Percentiles rank a stretch among this genome's conserved stretches.
Evolutionary conservation across 64 coral and sea anemone species (phyloP).

Genomic region (Stichodactyla mertensii): DNA sequence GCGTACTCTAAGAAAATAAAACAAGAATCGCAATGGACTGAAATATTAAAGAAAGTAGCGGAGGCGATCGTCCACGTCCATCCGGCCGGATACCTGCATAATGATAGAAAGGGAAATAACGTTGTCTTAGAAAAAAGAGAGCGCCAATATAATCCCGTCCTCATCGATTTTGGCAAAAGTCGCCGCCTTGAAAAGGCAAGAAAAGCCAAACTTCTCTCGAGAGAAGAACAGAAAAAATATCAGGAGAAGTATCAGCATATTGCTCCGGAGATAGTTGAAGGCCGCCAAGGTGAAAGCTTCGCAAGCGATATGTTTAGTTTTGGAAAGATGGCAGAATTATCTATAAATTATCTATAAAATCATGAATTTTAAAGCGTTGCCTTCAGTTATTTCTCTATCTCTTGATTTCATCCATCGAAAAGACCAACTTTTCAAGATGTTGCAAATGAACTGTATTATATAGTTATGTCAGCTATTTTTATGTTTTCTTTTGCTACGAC

Average conservation of each 20-base stretch:
- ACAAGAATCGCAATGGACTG: not conserved
- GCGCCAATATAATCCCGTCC: not conserved
- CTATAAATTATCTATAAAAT: no score
- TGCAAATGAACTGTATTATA: no score
- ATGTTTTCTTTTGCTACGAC: no score
- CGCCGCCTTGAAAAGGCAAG: not conserved
- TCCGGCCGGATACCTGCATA: not conserved
- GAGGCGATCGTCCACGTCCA: not conserved
- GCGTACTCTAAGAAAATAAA: conserved; percentile 9
- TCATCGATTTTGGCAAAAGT: conserved; percentile 28
- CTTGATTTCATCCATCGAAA: no score
- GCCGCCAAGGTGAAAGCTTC: not conserved
- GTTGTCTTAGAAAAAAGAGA: conserved; percentile 9
- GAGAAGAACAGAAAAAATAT: not conserved
- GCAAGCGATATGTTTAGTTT: conserved; percentile 6
- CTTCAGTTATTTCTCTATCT: no score
- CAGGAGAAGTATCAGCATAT: not conserved
- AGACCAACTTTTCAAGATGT: no score
- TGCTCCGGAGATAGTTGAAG: conserved; percentile 1
- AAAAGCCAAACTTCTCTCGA: not conserved
- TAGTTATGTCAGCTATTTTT: no score
- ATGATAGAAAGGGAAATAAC: conserved; percentile 17
- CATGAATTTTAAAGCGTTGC: no score
- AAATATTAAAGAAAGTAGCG: not conserved
- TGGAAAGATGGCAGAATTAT: not conserved